Conservation (phyloP, 2,888 invertebrate genomes). For the Caenorhabditis afra region DNA sequence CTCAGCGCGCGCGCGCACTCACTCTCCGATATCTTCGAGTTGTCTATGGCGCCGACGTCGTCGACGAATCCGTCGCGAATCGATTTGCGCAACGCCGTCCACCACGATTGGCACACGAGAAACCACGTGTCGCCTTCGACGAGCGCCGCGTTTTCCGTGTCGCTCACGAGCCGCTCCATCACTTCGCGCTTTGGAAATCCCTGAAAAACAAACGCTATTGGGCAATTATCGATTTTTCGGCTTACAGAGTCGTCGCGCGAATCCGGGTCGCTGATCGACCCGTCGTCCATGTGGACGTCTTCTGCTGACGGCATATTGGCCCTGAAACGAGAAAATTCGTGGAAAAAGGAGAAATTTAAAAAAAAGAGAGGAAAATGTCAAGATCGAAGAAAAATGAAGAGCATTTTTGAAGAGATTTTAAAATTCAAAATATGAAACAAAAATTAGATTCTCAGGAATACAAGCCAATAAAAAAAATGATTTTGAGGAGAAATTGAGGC, state of each 20-base stretch:
- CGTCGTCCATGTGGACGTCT: constrained; percentile 53
- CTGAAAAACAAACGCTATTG: neutral
- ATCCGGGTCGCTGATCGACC: neutral
- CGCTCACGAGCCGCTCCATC: constrained; percentile 39
- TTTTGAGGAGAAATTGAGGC: too few species aligned
- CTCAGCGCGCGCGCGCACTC: too few species aligned
- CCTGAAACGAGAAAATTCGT: neutral
- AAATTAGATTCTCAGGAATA: too few species aligned
- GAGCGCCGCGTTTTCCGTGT: constrained; percentile 52
- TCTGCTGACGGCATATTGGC: constrained; percentile 49
- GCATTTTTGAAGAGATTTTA: too few species aligned
- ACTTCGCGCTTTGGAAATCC: constrained; percentile 26
- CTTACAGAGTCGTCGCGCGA: neutral
- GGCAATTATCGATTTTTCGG: neutral
- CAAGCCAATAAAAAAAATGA: too few species aligned
- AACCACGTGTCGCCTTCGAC: constrained; percentile 62
- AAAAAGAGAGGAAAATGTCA: neutral
- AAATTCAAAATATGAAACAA: too few species aligned
- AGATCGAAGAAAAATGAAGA: neutral
- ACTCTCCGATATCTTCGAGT: constrained; percentile 60
- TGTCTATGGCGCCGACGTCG: constrained; percentile 66
- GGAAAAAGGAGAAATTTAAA: neutral
- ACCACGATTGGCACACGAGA: constrained; percentile 67
- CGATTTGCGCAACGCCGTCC: constrained; percentile 62
- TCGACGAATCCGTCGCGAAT: constrained; percentile 55